Base-by-base conservation (phyloP, 92 coral and sea anemone genomes). In the Bergia puertoricense region DNA sequence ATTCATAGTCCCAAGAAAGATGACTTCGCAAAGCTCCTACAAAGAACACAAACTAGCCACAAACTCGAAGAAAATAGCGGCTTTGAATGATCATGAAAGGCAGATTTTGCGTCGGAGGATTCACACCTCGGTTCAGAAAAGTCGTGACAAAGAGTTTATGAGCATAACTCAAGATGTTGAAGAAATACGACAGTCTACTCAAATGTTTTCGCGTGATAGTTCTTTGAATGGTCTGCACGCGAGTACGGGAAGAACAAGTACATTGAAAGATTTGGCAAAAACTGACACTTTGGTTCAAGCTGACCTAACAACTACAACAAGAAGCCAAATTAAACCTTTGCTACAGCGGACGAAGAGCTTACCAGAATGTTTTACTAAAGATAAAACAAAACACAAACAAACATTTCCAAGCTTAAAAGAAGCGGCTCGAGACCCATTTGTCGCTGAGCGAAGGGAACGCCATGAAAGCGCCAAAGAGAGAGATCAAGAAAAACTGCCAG, bases 111-210 rank as follows among this genome's bases (percentile, higher is more conserved):
- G 82, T 10, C 86, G 86, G 10, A 77, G 69, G 51, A 80, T 88
- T 7, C 50, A 74, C 88, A 62, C 85, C 15, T 87, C 72, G 46
- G 15, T 18, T 54, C 86, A 81, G 73, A 81, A 87, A 74, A 73
- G 83, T 62, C 90, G 86, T 22, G 46, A 91, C 30, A 91, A 91
- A 71, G 91, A 91, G 76, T 65, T 91, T 5, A 83, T 89, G 50
- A 85, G 79, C 13, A 91, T 88, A 8, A 37, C 89, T 23, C 73
- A 85, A 79, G 78, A 88, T 37, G 54, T 91, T 4, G 89, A 78
- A 39, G 91, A 91, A 69, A 91, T 91, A 71, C 88, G 93, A 38
- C 88, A 91, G 50, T 81, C 91, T 6, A 83, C 88, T 84, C 72
- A 79, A 43, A 76, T 79, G 16, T 76, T 88, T 1, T 73, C 85